Evolutionary conservation across 2,888 invertebrate species (phyloP), one percentile per base, ranked within the genome.

Genomic region (Vandiemenella viatica): DNA sequence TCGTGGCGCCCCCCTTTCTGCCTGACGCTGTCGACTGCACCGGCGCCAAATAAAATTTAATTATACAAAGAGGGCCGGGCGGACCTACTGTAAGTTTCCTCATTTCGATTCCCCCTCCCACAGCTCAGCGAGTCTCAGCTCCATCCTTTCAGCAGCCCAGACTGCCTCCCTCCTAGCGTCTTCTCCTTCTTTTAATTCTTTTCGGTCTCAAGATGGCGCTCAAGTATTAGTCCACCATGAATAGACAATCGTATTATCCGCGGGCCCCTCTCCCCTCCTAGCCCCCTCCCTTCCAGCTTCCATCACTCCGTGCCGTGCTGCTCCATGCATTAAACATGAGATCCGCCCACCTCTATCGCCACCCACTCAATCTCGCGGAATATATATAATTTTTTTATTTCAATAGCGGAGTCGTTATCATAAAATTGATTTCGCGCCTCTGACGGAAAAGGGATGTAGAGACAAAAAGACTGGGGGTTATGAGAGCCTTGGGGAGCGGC

Each of bases 191-290:
- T 37, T 18, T 43, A 32, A 22, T 48, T 48, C 43, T 48, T 48
- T 48, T 48, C 19, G n/a, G n/a, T 13, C 22, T 37, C 48, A 43
- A 48, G 43, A 38, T 38, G 32, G 43, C 21, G 21, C 18, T 42
- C 37, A 21, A 37, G 48, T 48, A 43, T 48, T 48, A 32, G 32
- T n/a, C 32, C 32, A 48, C 48, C 37, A 48, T 48, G 48, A 48
- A 48, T 48, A 48, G 48, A 48, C 48, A 48, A 48, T 48, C 48
- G 48, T 48, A 48, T 48, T 48, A 48, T 48, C 43, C 41, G 15
- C 32, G 42, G 42, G 41, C 47, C 32, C 41, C 42, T 19, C 19
- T 37, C 32, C 32, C 47, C 10, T 16, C n/a, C 40, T 40, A 46
- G 37, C 42, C 46, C 37, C 16, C 46, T 16, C 23, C 43, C 43